Conservation (phyloP, 2,797 vertebrate species). For the Holocentrus rufus region DNA sequence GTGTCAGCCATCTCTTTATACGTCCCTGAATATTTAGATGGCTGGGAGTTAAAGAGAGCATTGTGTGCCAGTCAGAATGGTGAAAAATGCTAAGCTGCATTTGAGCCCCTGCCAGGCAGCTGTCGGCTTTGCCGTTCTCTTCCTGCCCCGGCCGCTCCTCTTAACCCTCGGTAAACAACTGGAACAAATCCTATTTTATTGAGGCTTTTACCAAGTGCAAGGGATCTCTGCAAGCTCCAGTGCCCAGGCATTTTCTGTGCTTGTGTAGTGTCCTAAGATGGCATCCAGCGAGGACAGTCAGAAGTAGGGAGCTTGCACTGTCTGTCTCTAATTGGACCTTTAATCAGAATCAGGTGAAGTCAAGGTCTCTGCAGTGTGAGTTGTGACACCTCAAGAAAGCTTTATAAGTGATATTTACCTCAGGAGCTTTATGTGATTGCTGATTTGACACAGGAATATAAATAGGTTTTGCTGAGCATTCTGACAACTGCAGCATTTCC, state of each 20-base stretch:
- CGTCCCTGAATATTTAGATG: constrained; percentile 81
- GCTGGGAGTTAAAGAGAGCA: constrained; percentile 80
- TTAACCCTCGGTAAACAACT: constrained; percentile 85
- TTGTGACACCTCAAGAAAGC: constrained; percentile 49
- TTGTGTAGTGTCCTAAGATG: constrained; percentile 74
- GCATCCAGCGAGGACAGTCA: constrained; percentile 64
- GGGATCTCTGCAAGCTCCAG: constrained; percentile 75
- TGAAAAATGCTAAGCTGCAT: constrained; percentile 83
- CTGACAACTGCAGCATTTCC: constrained; percentile 37
- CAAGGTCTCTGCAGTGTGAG: constrained; percentile 24
- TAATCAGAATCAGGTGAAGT: constrained; percentile 71
- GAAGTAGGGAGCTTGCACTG: constrained; percentile 55
- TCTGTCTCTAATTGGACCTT: constrained; percentile 69
- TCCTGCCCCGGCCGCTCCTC: constrained; percentile 77
- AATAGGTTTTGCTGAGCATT: constrained; percentile 44
- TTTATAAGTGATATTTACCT: constrained; percentile 53
- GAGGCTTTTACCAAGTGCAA: constrained; percentile 79
- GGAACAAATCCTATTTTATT: constrained; percentile 87
- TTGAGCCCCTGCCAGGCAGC: constrained; percentile 85
- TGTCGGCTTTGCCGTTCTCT: constrained; percentile 83
- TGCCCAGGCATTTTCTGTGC: constrained; percentile 72
- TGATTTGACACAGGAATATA: constrained; percentile 49
- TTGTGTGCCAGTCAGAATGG: constrained; percentile 82
- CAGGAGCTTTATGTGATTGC: constrained; percentile 22
- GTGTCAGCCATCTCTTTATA: constrained; percentile 80